phyloP scores from a whole-genome alignment of 1,140 invertebrate genomes.

The Anastrepha obliqua region DNA sequence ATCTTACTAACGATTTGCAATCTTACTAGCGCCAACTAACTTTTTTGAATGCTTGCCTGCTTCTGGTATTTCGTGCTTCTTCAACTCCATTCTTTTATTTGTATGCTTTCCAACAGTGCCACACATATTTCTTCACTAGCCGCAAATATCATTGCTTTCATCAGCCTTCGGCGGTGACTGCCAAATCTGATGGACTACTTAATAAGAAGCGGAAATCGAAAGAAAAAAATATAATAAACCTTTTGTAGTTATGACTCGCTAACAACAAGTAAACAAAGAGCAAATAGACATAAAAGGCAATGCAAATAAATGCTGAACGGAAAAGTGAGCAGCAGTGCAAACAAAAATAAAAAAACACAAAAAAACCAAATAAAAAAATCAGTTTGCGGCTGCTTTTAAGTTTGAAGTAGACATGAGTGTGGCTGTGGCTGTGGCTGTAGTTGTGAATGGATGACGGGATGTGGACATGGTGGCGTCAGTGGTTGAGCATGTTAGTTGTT shows the following conservation, averaged over 20 bases:
- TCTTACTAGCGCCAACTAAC: neutral
- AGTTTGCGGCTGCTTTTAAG: constrained; percentile 31
- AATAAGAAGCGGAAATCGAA: constrained; percentile 50
- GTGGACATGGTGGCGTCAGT: constrained; percentile 40
- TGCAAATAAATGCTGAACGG: constrained; percentile 23
- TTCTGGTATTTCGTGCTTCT: neutral
- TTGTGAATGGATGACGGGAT: neutral
- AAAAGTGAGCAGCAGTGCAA: constrained; percentile 20
- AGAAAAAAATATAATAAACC: constrained; percentile 28
- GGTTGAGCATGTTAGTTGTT: neutral
- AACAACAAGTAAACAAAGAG: constrained; percentile 40
- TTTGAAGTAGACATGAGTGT: constrained; percentile 34
- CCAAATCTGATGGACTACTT: constrained; percentile 40
- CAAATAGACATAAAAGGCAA: constrained; percentile 40
- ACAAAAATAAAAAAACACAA: neutral
- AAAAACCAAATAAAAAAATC: constrained; percentile 5
- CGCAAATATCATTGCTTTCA: constrained; percentile 4
- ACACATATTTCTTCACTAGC: neutral
- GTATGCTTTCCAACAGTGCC: neutral
- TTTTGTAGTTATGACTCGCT: constrained; percentile 40
- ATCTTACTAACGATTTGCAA: neutral
- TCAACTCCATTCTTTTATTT: neutral
- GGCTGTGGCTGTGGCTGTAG: neutral
- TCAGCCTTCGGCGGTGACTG: neutral
- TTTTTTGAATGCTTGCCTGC: neutral